Evolutionary conservation across 2,797 vertebrate genomes (phyloP).

Genomic region (Carcharodon carcharias): DNA sequence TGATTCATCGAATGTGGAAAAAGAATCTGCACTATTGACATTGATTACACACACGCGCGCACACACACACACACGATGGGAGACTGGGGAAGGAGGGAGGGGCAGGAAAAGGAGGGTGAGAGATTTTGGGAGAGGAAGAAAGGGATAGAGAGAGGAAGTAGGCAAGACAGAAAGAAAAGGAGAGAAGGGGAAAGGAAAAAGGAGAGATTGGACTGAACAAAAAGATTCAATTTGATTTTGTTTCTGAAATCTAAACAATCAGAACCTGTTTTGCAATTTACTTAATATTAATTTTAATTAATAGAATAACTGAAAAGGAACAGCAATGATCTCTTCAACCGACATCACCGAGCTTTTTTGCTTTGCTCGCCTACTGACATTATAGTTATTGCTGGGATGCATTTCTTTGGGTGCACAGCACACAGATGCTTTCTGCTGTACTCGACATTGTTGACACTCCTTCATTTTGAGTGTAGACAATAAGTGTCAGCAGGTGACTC

Average conservation of each 20-base stretch:
- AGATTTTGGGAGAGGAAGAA: not conserved
- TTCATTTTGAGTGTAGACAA: not conserved
- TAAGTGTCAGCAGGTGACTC: not conserved
- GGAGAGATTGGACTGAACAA: not conserved
- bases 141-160: not conserved
- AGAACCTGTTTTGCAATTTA: not conserved
- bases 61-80: not conserved
- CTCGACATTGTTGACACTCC: not conserved
- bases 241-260: not conserved
- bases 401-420: not conserved
- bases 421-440: not conserved
- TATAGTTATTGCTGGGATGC: not conserved
- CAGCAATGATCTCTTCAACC: not conserved
- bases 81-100: not conserved
- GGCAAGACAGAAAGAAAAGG: not conserved
- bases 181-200: not conserved
- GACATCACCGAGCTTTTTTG: not conserved
- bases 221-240: constrained; percentile 23
- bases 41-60: not conserved
- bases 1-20: not conserved
- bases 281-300: not conserved
- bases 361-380: not conserved
- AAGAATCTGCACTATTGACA: not conserved
- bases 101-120: not conserved
- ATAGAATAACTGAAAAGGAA: not conserved